phyloP scores from a whole-genome alignment of 1,140 invertebrate genomes.

The Chionoecetes opilio region DNA sequence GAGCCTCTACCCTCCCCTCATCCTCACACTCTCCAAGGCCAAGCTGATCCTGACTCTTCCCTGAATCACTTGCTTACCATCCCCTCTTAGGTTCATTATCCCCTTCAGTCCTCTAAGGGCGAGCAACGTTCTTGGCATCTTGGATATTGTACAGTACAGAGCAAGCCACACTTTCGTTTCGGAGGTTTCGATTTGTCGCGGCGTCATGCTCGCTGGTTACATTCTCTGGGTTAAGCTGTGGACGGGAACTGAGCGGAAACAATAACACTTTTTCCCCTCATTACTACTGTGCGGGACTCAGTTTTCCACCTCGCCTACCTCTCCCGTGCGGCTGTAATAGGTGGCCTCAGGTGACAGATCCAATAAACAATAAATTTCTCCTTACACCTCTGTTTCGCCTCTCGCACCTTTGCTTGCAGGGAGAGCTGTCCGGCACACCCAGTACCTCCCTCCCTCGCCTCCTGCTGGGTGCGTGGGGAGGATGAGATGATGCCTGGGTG shows the following conservation, averaged over 20 bases:
- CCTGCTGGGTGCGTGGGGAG: neutral
- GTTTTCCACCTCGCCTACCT: neutral
- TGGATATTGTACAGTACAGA: neutral
- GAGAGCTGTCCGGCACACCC: neutral
- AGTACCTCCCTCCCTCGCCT: neutral
- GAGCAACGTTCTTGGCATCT: neutral
- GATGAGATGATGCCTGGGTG: neutral
- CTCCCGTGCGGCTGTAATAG: neutral
- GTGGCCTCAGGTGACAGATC: slow-evolving; percentile 15
- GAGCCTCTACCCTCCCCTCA: neutral
- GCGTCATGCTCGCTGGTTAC: neutral
- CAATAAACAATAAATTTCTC: slow-evolving; percentile 31
- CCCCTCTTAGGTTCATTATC: neutral
- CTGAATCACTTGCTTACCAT: neutral
- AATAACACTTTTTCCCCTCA: slow-evolving; percentile 29
- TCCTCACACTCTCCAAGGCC: neutral
- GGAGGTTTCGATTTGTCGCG: neutral
- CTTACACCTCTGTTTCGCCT: slow-evolving; percentile 13
- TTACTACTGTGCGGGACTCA: slow-evolving; percentile 13
- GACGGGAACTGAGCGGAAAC: neutral
- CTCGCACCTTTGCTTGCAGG: neutral
- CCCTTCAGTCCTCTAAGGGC: neutral
- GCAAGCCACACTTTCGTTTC: neutral
- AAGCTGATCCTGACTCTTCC: neutral
- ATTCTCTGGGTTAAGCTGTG: neutral